These are phyloP conservation scores for Euclidia mi DNA, from an alignment of 2,888 invertebrate species.

Conservation along the genomic window DNA sequence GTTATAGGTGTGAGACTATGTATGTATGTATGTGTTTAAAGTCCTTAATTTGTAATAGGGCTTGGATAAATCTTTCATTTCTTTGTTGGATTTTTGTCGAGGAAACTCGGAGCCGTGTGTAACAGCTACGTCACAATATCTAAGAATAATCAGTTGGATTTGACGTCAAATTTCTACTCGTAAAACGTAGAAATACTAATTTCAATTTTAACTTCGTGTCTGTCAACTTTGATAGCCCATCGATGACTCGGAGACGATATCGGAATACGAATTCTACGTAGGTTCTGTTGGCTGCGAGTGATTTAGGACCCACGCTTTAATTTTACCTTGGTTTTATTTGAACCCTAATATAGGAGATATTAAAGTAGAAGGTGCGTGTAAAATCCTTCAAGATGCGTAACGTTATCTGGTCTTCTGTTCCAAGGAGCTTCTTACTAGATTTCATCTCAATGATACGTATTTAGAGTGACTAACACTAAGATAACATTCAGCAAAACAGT, in stretches of 20 bases:
- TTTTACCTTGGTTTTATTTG: slow-evolving; percentile 36
- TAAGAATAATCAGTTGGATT: slow-evolving; percentile 53
- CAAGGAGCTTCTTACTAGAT: no score
- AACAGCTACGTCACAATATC: slow-evolving; percentile 46
- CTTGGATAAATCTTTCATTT: slow-evolving; percentile 33
- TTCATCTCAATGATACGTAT: no score
- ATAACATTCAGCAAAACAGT: no score
- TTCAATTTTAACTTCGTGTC: slow-evolving; percentile 53
- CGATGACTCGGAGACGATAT: slow-evolving; percentile 47
- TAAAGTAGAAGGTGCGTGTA: slow-evolving; percentile 11
- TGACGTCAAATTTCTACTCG: slow-evolving; percentile 53
- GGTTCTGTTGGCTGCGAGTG: slow-evolving; percentile 46
- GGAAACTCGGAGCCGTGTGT: slow-evolving; percentile 7
- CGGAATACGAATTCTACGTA: slow-evolving; percentile 42
- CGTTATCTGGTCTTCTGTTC: no score
- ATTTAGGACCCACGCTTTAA: slow-evolving; percentile 26
- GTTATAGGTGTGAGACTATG: no score
- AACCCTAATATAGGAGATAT: slow-evolving; percentile 25
- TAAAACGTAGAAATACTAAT: slow-evolving; percentile 57
- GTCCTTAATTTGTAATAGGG: slow-evolving; percentile 52
- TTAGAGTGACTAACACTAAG: no score
- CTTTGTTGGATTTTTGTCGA: slow-evolving; percentile 32
- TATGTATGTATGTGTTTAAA: no score
- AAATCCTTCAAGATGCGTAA: no score
- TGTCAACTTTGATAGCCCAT: slow-evolving; percentile 56